These are phyloP conservation scores for Dromius quadrimaculatus DNA, from an alignment of 2,888 invertebrate genomes.

Conservation along the genomic window DNA sequence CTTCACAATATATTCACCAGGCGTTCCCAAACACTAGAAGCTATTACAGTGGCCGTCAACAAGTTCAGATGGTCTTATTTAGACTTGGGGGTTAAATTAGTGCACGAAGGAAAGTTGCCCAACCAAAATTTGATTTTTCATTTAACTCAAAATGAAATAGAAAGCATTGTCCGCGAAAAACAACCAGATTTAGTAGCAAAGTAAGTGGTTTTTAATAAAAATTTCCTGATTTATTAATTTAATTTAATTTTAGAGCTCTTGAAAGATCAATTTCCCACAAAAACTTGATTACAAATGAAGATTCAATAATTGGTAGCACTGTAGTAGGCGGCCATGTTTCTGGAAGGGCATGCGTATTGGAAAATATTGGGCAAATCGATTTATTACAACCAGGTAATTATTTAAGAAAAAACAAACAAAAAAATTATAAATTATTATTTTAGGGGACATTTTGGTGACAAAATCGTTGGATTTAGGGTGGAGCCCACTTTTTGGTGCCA, in stretches of 20 bases:
- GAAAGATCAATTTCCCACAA: constrained; percentile 7
- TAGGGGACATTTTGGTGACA: constrained; percentile 82
- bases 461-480: constrained; percentile 85
- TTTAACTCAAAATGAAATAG: constrained; percentile 76
- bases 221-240: not conserved
- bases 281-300: too few species aligned
- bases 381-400: constrained; percentile 61
- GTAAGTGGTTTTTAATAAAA: constrained; percentile 54
- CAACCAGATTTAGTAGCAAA: constrained; percentile 59
- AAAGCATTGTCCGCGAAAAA: constrained; percentile 66
- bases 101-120: constrained; percentile 74
- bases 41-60: constrained; percentile 69
- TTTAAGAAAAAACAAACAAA: not conserved
- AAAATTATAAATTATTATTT: constrained; percentile 51
- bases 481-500: constrained; percentile 86
- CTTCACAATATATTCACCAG: constrained; percentile 65
- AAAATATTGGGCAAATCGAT: constrained; percentile 72
- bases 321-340: constrained; percentile 78
- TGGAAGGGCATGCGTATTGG: constrained; percentile 80
- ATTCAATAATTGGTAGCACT: constrained; percentile 78
- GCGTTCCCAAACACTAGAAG: not conserved
- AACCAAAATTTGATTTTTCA: constrained; percentile 75
- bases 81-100: constrained; percentile 71
- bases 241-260: constrained; percentile 20
- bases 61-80: constrained; percentile 73